Evolutionary conservation across 2,888 invertebrate species (phyloP).

Genomic region (Dichetophora obliterata): DNA sequence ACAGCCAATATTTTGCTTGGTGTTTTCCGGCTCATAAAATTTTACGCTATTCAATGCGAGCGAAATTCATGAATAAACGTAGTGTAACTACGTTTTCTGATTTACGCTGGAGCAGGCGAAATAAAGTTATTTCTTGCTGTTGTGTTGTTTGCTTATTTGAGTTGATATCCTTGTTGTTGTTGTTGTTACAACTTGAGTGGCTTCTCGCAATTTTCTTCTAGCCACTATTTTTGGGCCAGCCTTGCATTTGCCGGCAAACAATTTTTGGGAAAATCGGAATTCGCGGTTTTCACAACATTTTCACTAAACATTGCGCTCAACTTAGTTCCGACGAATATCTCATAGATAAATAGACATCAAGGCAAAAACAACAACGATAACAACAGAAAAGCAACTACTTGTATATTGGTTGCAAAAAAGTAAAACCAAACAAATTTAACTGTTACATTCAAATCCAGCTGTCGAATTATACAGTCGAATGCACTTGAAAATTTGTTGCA

Average conservation of each 20-base stretch:
- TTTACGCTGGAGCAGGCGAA: not conserved
- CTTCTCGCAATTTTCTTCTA: too few relatives aligned
- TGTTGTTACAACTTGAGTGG: not conserved
- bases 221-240: too few relatives aligned
- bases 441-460: constrained; percentile 13
- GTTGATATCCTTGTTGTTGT: not conserved
- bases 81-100: not conserved
- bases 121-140: not conserved
- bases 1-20: too few relatives aligned
- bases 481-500: constrained; percentile 10
- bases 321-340: not conserved
- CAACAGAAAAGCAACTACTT: not conserved
- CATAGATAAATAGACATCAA: not conserved
- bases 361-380: not conserved
- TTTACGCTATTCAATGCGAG: not conserved
- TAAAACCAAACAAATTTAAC: constrained; percentile 2
- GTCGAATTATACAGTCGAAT: constrained; percentile 14
- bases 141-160: not conserved
- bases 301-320: constrained; percentile 3
- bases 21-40: not conserved
- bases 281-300: constrained; percentile 15
- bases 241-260: not conserved
- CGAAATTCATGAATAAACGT: constrained; percentile 6
- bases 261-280: not conserved
- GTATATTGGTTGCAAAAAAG: not conserved